Conservation (phyloP, 2,113 vertebrate genomes). For the Larimichthys polyactis region DNA sequence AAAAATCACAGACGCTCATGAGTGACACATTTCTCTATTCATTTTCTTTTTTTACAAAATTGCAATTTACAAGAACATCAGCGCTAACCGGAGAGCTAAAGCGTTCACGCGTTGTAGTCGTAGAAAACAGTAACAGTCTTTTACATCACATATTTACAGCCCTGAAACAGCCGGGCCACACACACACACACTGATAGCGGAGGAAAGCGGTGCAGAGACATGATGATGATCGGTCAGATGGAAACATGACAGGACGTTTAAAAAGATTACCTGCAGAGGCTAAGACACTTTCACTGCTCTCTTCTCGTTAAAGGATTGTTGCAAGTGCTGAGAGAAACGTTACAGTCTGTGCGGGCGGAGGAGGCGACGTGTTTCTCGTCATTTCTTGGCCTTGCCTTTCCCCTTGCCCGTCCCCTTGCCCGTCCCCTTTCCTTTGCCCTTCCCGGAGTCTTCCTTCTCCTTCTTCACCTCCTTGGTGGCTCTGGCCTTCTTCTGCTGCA, state of each 20-base stretch:
- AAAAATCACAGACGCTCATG: background rate
- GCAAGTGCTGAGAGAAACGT: slow-evolving; percentile 26
- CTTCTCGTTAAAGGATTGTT: slow-evolving; percentile 1
- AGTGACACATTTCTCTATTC: slow-evolving; percentile 57
- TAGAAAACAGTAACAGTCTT: slow-evolving; percentile 49
- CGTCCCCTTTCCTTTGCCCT: slow-evolving; percentile 81
- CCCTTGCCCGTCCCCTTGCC: too few species aligned
- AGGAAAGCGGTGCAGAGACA: slow-evolving; percentile 41
- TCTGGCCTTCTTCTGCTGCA: slow-evolving; percentile 91
- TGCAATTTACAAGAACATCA: slow-evolving; percentile 64
- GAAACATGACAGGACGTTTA: slow-evolving; percentile 5
- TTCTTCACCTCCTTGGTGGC: slow-evolving; percentile 85
- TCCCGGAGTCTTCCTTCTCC: slow-evolving; percentile 85
- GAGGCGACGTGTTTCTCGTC: slow-evolving; percentile 30
- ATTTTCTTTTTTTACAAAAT: slow-evolving; percentile 68
- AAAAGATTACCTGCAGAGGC: slow-evolving; percentile 27
- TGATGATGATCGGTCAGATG: slow-evolving; percentile 58
- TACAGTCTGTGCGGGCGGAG: background rate
- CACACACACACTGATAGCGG: background rate
- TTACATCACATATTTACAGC: slow-evolving; percentile 68
- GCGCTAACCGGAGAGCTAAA: slow-evolving; percentile 25
- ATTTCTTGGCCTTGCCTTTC: slow-evolving; percentile 84
- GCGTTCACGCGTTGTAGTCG: slow-evolving; percentile 1
- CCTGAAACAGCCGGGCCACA: slow-evolving; percentile 5
- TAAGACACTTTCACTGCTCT: slow-evolving; percentile 4